Base-by-base conservation (phyloP, 2,797 vertebrate genomes). In the Pseudochirops cupreus region DNA sequence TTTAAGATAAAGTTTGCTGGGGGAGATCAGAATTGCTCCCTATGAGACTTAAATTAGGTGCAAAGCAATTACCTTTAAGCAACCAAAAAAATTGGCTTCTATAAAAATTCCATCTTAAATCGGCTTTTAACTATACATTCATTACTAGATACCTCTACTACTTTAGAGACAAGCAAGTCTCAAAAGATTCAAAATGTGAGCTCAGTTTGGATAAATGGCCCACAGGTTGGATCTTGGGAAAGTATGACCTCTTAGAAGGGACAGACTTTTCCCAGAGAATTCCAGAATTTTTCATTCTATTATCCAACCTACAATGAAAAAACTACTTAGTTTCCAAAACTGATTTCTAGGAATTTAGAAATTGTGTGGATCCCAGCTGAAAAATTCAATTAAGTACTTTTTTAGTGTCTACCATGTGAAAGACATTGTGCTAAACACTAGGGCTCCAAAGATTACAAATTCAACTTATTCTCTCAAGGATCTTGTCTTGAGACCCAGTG, bases 21-120 rank as follows among this genome's bases (percentile, higher is more conserved):
- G 55, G 74, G 95, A 96, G 67, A 97, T 91, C 87, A 95, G 94
- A 97, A 97, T 96, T 94, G 95, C 94, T 97, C 94, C 96, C 95
- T 2, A 1, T 95, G 94, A 97, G 94, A 97, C 92, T 97, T 97
- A 96, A 97, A 97, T 98, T 97, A 98, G 95, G 91, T 97, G 67
- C 96, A 97, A 97, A 97, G 97, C 98, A 98, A 97, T 98, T 98
- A 98, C 97, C 94, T 97, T 97, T 96, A 98, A 98, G 94, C 94
- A 97, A 96, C 95, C 95, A 95, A 96, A 97, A 97, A 98, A 97
- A 97, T 87, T 97, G 95, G 91, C 96, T 96, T 82, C 96, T 94
- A 96, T 98, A 97, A 97, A 97, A 97, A 97, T 96, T 97, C 97
- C 92, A 91, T 97, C 96, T 96, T 92, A 95, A 97, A 97, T 94